A percentile compares a stretch with the other conserved stretches of the same genome.
Evolutionary conservation across 2,113 vertebrate species (phyloP).

Genomic region (Lepisosteus osseus): DNA sequence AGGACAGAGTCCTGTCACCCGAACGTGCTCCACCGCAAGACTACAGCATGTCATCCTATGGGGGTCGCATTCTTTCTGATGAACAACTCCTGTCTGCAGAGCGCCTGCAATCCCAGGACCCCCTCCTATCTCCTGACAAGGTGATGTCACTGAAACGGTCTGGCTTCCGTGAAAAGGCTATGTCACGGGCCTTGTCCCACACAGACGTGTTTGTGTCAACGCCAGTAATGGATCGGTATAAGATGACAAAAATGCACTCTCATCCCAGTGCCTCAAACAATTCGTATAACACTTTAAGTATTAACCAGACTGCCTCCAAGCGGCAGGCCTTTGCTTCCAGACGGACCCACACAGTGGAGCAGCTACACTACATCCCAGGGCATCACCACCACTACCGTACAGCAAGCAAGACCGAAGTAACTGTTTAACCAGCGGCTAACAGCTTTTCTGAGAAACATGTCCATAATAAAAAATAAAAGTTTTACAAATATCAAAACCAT

Average conservation of each 20-base stretch:
- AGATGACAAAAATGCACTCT: constrained; percentile 98
- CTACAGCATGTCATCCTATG: constrained; percentile 75
- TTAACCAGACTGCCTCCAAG: constrained; percentile 88
- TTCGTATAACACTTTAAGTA: constrained; percentile 85
- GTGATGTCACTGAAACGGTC: constrained; percentile 77
- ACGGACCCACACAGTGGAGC: constrained; percentile 94
- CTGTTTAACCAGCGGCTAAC: constrained; percentile 73
- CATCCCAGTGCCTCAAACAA: constrained; percentile 97
- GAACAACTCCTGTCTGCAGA: constrained; percentile 91
- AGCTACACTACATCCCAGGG: constrained; percentile 91
- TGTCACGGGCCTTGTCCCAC: constrained; percentile 90
- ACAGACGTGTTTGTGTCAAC: constrained; percentile 95
- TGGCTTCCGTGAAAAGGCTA: constrained; percentile 81
- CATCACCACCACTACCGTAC: constrained; percentile 95
- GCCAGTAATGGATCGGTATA: constrained; percentile 90
- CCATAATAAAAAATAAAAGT: not conserved
- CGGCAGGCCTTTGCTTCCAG: constrained; percentile 95
- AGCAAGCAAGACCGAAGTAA: constrained; percentile 98
- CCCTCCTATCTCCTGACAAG: constrained; percentile 89
- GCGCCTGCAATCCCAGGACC: constrained; percentile 92
- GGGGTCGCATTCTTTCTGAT: constrained; percentile 84
- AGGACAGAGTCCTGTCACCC: constrained; percentile 89
- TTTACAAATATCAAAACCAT: constrained; percentile 40
- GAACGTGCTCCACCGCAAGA: constrained; percentile 74
- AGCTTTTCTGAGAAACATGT: not conserved